Evolutionary conservation across 2,113 vertebrate species (phyloP).

Genomic region (Porphyrio hochstetteri): DNA sequence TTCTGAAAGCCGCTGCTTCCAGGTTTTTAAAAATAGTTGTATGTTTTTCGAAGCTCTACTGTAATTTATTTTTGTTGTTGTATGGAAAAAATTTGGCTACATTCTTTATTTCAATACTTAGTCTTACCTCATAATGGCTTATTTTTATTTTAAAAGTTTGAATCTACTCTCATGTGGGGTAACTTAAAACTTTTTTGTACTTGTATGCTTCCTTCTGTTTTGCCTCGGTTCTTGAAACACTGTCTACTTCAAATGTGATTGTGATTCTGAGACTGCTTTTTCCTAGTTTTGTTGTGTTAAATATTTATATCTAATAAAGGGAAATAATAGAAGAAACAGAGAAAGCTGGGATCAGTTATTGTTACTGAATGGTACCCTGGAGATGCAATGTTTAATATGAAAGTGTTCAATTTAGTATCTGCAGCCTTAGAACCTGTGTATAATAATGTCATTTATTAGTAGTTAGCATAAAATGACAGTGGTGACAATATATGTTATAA

Average conservation of each 20-base stretch:
- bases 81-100: neutral
- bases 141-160: neutral
- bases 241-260: neutral
- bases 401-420: neutral
- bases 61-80: neutral
- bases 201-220: neutral
- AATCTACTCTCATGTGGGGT: neutral
- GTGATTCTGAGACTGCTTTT: neutral
- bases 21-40: neutral
- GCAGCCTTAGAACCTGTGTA: neutral
- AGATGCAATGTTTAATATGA: neutral
- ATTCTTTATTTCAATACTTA: neutral
- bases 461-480: neutral
- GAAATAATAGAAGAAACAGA: neutral
- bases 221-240: neutral
- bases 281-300: neutral
- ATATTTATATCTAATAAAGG: slow-evolving; percentile 6
- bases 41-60: neutral
- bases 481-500: neutral
- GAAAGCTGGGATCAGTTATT: neutral
- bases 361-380: neutral
- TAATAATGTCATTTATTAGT: neutral
- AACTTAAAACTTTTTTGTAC: neutral
- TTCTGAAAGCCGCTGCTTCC: neutral
- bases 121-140: neutral